phyloP scores from a whole-genome alignment of 1,140 invertebrate genomes.

The Drosophila elegans region DNA sequence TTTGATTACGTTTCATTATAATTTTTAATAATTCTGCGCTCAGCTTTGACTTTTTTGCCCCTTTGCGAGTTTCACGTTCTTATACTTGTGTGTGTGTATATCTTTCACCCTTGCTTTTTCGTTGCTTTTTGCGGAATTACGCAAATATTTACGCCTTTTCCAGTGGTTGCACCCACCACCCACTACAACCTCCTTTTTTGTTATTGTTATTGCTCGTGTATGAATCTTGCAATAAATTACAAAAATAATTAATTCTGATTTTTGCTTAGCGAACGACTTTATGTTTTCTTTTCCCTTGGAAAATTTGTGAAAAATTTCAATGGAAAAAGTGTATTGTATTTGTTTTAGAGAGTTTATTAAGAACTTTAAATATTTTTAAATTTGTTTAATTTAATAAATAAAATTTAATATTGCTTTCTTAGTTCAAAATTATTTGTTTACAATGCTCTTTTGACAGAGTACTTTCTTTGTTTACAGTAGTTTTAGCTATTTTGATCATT shows the following conservation, averaged over 20 bases:
- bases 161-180: constrained; percentile 22
- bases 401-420: no score
- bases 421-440: background rate
- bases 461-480: background rate
- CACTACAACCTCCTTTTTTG: background rate
- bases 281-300: background rate
- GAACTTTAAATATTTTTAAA: background rate
- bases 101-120: constrained; percentile 41
- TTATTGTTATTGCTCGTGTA: background rate
- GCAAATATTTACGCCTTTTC: constrained; percentile 70
- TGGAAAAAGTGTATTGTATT: background rate
- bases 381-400: background rate
- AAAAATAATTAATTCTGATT: constrained; percentile 25
- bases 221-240: constrained; percentile 35
- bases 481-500: no score
- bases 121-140: constrained; percentile 55
- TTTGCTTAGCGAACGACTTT: constrained; percentile 11
- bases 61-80: constrained; percentile 1
- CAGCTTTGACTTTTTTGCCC: constrained; percentile 15
- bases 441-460: background rate
- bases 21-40: constrained; percentile 47
- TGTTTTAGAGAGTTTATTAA: background rate
- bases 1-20: constrained; percentile 76
- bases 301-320: constrained; percentile 7
- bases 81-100: constrained; percentile 17